These are phyloP conservation scores for Hylaeus anthracinus DNA, from an alignment of 1,140 invertebrate genomes.

Conservation along the genomic window DNA sequence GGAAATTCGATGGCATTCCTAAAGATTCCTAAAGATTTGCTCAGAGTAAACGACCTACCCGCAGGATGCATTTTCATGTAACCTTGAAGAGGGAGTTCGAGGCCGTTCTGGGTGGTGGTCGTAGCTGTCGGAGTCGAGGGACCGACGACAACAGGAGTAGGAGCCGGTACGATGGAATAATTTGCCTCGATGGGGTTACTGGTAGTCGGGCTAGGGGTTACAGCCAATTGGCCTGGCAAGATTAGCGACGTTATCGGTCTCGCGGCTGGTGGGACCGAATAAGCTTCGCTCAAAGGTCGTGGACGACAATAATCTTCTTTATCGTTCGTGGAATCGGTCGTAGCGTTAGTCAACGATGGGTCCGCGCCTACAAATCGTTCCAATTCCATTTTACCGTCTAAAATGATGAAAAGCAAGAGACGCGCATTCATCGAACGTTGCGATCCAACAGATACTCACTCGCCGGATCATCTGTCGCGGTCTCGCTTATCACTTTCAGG, in stretches of 20 bases:
- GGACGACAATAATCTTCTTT: slow-evolving; percentile 82
- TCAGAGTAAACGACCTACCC: slow-evolving; percentile 62
- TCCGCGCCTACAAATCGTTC: slow-evolving; percentile 32
- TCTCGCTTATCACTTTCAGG: slow-evolving; percentile 88
- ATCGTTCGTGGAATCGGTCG: slow-evolving; percentile 43
- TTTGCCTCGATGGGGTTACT: slow-evolving; percentile 75
- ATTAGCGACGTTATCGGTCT: slow-evolving; percentile 74
- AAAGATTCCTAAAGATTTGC: too few relatives aligned
- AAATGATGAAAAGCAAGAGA: too few relatives aligned
- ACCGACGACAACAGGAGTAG: slow-evolving; percentile 67
- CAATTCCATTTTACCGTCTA: slow-evolving; percentile 33
- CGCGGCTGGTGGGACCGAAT: slow-evolving; percentile 80
- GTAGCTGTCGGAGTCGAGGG: slow-evolving; percentile 58
- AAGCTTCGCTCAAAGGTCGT: slow-evolving; percentile 81
- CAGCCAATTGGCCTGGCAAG: slow-evolving; percentile 61
- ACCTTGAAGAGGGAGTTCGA: slow-evolving; percentile 76
- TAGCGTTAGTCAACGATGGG: slow-evolving; percentile 32
- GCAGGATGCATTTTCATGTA: slow-evolving; percentile 82
- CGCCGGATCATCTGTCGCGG: slow-evolving; percentile 59
- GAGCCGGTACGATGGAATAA: slow-evolving; percentile 78
- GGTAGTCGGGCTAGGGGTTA: slow-evolving; percentile 55
- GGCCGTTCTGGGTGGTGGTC: slow-evolving; percentile 59
- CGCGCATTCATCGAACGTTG: too few relatives aligned
- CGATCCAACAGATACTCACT: slow-evolving; percentile 54
- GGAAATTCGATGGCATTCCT: too few relatives aligned